Evolutionary conservation across 2,797 vertebrate genomes (phyloP).

Genomic region (Apogon hyalosoma): DNA sequence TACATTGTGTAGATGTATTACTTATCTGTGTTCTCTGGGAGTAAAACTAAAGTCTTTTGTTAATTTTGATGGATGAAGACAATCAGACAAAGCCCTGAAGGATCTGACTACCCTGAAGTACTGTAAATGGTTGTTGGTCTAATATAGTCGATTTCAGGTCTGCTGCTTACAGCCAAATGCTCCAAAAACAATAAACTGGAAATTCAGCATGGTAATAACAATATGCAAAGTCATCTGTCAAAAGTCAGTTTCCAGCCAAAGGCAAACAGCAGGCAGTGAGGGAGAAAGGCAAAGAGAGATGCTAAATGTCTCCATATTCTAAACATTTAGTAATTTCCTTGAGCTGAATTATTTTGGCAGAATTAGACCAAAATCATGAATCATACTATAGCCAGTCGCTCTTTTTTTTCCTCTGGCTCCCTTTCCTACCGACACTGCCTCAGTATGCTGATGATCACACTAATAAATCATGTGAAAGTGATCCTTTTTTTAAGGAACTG

Average conservation of each 20-base stretch:
- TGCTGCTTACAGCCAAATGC: conserved; percentile 58
- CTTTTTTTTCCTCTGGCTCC: conserved; percentile 16
- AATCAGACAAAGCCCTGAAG: conserved; percentile 34
- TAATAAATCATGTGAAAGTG: conserved; percentile 55
- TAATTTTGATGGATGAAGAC: conserved; percentile 69
- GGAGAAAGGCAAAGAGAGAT: conserved; percentile 52
- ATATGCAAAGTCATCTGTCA: conserved; percentile 76
- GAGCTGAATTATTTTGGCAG: conserved; percentile 61
- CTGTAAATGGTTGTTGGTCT: conserved; percentile 58
- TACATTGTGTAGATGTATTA: neutral
- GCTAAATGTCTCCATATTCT: conserved; percentile 64
- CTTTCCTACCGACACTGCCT: conserved; percentile 25
- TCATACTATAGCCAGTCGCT: conserved; percentile 34
- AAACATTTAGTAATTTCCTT: conserved; percentile 69
- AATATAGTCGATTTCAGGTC: conserved; percentile 60
- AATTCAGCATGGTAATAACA: conserved; percentile 66
- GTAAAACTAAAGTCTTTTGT: conserved; percentile 35
- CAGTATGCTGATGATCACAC: conserved; percentile 52
- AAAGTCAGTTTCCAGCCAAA: conserved; percentile 66
- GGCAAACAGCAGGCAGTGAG: conserved; percentile 53
- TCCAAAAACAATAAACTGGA: conserved; percentile 76
- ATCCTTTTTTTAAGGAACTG: conserved; percentile 34
- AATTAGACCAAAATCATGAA: conserved; percentile 62
- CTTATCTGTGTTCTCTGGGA: conserved; percentile 20
- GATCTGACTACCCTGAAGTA: conserved; percentile 58